Percentiles rank a stretch among this genome's conserved stretches.
These are phyloP conservation scores for Himalopsyche phryganea DNA, from an alignment of 1,140 invertebrate species.

Conservation along the genomic window DNA sequence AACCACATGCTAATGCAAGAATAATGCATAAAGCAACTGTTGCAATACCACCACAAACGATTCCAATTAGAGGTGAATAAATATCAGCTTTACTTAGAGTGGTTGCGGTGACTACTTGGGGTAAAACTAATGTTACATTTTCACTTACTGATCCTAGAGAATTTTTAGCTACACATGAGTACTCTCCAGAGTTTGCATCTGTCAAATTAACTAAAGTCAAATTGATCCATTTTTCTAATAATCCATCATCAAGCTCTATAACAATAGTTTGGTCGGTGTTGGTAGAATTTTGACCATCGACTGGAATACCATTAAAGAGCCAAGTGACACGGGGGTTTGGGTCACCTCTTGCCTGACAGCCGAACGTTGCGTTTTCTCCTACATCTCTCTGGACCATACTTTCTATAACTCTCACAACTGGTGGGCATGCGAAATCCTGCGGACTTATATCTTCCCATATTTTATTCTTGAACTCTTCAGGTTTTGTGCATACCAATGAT, in stretches of 20 bases:
- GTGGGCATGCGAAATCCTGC: slow-evolving; percentile 71
- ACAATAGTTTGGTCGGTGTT: slow-evolving; percentile 43
- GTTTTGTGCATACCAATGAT: slow-evolving; percentile 60
- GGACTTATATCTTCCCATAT: slow-evolving; percentile 65
- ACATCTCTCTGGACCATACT: slow-evolving; percentile 42
- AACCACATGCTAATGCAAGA: slow-evolving; percentile 57
- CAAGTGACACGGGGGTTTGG: slow-evolving; percentile 73
- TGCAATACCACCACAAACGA: slow-evolving; percentile 53
- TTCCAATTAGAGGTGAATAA: slow-evolving; percentile 56
- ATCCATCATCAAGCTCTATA: slow-evolving; percentile 43
- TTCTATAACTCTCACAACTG: slow-evolving; percentile 57
- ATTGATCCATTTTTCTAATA: slow-evolving; percentile 62
- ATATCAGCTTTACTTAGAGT: slow-evolving; percentile 61
- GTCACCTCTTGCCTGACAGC: slow-evolving; percentile 69
- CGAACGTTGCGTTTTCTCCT: slow-evolving; percentile 72
- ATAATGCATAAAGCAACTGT: slow-evolving; percentile 52
- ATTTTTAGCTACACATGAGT: slow-evolving; percentile 75
- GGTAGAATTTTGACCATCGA: slow-evolving; percentile 21
- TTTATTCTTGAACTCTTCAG: slow-evolving; percentile 55
- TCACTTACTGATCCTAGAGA: slow-evolving; percentile 65
- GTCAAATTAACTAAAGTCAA: slow-evolving; percentile 65
- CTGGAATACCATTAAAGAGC: slow-evolving; percentile 62
- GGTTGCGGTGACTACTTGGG: slow-evolving; percentile 65
- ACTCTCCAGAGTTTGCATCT: slow-evolving; percentile 70
- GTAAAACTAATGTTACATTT: slow-evolving; percentile 68